phyloP scores from a whole-genome alignment of 2,888 invertebrate genomes.

The Bombylius major region DNA sequence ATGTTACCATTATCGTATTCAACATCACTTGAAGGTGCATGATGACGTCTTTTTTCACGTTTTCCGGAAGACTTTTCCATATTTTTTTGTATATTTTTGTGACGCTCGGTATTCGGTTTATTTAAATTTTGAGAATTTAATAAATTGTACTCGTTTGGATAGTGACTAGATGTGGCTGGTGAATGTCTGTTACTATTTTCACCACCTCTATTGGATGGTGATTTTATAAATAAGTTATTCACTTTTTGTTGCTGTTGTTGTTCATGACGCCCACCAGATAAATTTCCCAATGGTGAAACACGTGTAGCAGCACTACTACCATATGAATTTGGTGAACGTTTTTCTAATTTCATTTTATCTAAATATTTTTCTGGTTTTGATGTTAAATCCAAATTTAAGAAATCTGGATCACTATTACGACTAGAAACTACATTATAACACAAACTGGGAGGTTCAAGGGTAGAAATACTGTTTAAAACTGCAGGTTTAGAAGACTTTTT shows the following conservation, averaged over 20 bases:
- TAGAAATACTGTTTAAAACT: conserved; percentile 13
- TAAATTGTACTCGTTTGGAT: conserved; percentile 11
- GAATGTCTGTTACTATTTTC: not conserved
- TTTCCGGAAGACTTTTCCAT: conserved; percentile 14
- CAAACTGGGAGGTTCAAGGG: conserved; percentile 11
- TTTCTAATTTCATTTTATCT: conserved; percentile 18
- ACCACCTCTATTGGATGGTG: not conserved
- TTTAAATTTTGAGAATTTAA: conserved; percentile 17
- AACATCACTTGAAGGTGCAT: conserved; percentile 31
- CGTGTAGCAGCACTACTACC: not conserved
- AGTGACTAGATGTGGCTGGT: conserved; percentile 15
- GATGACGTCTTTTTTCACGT: conserved; percentile 14
- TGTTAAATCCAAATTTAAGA: conserved; percentile 17
- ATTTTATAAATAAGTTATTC: conserved; percentile 13
- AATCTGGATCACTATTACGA: conserved; percentile 17
- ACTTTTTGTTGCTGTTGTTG: conserved; percentile 8
- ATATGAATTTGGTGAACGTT: conserved; percentile 8
- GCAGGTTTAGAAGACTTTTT: conserved; percentile 14
- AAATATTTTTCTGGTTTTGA: conserved; percentile 17
- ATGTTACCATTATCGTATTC: conserved; percentile 48
- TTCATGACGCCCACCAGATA: not conserved
- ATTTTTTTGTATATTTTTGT: conserved; percentile 13
- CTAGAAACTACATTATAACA: conserved; percentile 15
- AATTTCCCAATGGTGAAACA: conserved; percentile 7
- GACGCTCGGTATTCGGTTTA: conserved; percentile 39